Evolutionary conservation across 2,888 invertebrate genomes (phyloP), one percentile per base, ranked within the genome.

Genomic region (Agapetus fuscipes): DNA sequence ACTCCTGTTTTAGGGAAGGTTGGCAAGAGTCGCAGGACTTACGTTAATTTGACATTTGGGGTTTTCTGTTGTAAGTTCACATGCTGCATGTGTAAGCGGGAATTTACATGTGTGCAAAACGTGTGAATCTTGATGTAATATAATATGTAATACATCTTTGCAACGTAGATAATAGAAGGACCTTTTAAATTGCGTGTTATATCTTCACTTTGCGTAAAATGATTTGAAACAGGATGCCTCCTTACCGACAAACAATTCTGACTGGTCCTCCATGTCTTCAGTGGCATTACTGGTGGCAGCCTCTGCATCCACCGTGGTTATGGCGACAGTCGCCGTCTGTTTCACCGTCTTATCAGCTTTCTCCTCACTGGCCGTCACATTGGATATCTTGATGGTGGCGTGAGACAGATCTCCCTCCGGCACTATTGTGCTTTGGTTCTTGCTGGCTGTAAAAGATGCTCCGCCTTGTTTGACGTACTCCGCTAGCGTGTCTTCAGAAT

Each of bases 401-500:
- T 24, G 3, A 7, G 15, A 31, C 3, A 9, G 16, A 12, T 6
- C 17, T 0, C n/a, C 10, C 9, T 17, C 14, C n/a, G 17, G 7
- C 10, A 30, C 15, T 12, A 20, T 3, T 11, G 32, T 32, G 15
- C 13, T 13, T 9, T 25, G 34, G 16, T 25, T 28, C 31, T 31
- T 32, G 14, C 20, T 20, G 20, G 9, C 4, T n/a, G 26, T 12
- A 1, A 34, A 30, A 1, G 37, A 33, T 10, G 29, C 28, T 3
- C 35, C 38, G 3, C 38, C 35, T 16, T 35, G 43, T 24, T 43
- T 43, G 13, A 43, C 39, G 14, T 39, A 43, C 17, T 43, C 30
- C 5, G 39, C 39, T n/a, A 43, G 29, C 5, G 43, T 26, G 25
- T 43, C 43, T 27, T 43, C 43, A 10, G 38, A 38, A 15, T 38